phyloP scores from a whole-genome alignment of 1,140 invertebrate genomes.

The Calycopis cecrops region DNA sequence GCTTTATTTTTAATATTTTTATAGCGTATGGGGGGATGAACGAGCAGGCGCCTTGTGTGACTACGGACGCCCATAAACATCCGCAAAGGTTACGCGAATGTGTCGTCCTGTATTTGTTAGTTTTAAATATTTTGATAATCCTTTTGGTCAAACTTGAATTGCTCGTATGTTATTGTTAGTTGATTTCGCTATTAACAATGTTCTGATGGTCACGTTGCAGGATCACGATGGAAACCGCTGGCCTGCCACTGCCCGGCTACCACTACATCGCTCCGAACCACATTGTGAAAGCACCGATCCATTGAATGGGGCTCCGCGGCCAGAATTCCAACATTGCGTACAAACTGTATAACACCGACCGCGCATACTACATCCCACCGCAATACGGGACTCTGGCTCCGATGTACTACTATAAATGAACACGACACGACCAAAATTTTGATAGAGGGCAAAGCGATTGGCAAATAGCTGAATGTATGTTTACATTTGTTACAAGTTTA shows the following conservation, averaged over 20 bases:
- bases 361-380: slow-evolving; percentile 37
- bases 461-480: slow-evolving; percentile 65
- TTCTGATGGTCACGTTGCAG: slow-evolving; percentile 76
- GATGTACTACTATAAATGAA: slow-evolving; percentile 57
- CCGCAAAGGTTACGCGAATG: no score
- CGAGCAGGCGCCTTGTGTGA: no score
- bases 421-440: slow-evolving; percentile 44
- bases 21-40: no score
- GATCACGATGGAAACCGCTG: slow-evolving; percentile 94
- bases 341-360: slow-evolving; percentile 37
- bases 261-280: slow-evolving; percentile 94
- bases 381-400: slow-evolving; percentile 53
- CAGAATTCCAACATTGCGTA: slow-evolving; percentile 41
- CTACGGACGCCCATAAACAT: no score
- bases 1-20: no score
- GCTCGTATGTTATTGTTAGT: no score
- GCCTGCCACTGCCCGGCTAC: slow-evolving; percentile 90
- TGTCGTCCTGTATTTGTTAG: no score
- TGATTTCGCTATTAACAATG: no score
- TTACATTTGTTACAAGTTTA: slow-evolving; percentile 75
- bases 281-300: slow-evolving; percentile 93
- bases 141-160: no score
- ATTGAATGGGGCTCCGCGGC: slow-evolving; percentile 79
- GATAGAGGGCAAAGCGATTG: slow-evolving; percentile 47
- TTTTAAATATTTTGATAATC: no score